phyloP scores from a whole-genome alignment of 92 coral and sea anemone genomes.

The Porites divaricata region DNA sequence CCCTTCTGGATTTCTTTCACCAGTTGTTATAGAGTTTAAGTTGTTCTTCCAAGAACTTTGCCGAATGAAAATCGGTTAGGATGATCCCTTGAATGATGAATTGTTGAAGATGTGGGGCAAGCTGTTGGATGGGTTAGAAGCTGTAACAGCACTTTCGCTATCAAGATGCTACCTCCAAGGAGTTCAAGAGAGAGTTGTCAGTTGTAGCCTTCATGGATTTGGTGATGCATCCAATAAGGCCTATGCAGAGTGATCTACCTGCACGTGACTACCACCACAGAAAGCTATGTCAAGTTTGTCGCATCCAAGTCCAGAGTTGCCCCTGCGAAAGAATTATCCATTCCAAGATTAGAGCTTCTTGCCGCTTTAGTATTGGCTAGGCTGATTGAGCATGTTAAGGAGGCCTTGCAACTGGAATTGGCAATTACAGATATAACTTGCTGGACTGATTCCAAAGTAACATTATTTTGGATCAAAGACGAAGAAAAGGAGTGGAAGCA shows the following conservation, averaged over 20 bases:
- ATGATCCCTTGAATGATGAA: conserved; percentile 25
- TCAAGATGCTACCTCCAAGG: conserved; percentile 43
- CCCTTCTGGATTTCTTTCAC: conserved; percentile 52
- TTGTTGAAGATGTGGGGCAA: conserved; percentile 45
- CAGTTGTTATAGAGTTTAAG: conserved; percentile 39
- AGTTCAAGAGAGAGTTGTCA: conserved; percentile 12
- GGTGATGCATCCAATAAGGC: conserved; percentile 70
- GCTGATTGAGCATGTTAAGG: too few relatives aligned
- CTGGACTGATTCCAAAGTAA: conserved; percentile 67
- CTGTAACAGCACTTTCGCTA: conserved; percentile 16
- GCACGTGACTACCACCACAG: conserved; percentile 41
- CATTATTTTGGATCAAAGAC: conserved; percentile 65
- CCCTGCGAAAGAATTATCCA: too few relatives aligned
- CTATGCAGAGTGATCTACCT: conserved; percentile 62
- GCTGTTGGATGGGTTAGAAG: conserved; percentile 36
- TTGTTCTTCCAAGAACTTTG: conserved; percentile 40
- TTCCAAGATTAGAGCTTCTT: too few relatives aligned
- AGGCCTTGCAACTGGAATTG: too few relatives aligned
- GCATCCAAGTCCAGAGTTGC: too few relatives aligned
- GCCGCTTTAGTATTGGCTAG: too few relatives aligned
- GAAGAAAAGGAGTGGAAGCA: conserved; percentile 53
- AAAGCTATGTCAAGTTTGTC: conserved; percentile 1
- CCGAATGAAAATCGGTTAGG: neutral
- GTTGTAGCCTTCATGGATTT: conserved; percentile 56
- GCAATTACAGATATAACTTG: conserved; percentile 20